Evolutionary conservation across 2,888 invertebrate species (phyloP), one percentile per base, ranked within the genome.

Genomic region (Chloroclysta siterata): DNA sequence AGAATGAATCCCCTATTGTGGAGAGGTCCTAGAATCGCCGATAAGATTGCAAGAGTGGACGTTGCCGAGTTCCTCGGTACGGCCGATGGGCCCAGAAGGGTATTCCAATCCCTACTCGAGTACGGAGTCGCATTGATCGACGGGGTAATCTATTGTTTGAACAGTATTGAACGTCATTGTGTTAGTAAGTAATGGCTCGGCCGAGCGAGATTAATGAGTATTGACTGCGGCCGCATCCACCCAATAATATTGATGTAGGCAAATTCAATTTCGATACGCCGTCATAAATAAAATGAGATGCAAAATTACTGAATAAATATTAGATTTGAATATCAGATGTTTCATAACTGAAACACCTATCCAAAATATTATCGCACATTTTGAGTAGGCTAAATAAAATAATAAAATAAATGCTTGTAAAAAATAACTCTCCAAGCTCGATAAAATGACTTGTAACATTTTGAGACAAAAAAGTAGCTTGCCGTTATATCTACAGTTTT

Each of bases 61-160:
- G 85, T 93, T 51, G 77, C 90, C 5, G 83, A 93, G 29, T 93
- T 94, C 77, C 79, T 95, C 10, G 82, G 83, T 22, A 84, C 91
- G 58, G 84, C 84, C 33, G 81, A 85, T 6, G 91, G 90, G 6
- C 84, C 93, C 0, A 87, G 79, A 63, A 76, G 74, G 42, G 88
- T 95, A 44, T 90, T 95, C 29, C 82, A 90, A 66, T 93, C 93
- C 14, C 81, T 94, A 5, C 80, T 94, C 14, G 90, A 91, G 70
- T 93, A 90, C 72, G 94, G 94, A n/a, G 85, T 95, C 59, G 94
- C 93, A 7, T 75, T 91, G 8, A 84, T 68, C n/a, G 81, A 83
- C 64, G 90, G 86, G 74, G 89, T 71, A 71, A 70, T 67, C 56
- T 66, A 65, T 66, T 67, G 64, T 68, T 33, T 65, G 60, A 41